These are phyloP conservation scores for Colletes collaris DNA, from an alignment of 2,888 invertebrate species.

Conservation along the genomic window DNA sequence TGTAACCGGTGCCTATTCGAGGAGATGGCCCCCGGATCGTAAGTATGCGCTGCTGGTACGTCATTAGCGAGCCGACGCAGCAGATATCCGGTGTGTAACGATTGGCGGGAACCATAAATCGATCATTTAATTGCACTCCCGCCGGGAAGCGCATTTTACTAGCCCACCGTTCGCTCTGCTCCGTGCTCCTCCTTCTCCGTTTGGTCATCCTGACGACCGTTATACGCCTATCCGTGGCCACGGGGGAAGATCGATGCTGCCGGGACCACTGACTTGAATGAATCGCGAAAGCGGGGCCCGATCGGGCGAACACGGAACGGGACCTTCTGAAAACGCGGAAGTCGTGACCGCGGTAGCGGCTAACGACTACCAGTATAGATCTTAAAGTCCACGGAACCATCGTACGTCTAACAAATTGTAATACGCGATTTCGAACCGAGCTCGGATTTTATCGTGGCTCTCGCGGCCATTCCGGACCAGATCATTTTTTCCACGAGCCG, in stretches of 20 bases:
- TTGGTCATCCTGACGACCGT: constrained; percentile 45
- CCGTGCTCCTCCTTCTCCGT: constrained; percentile 13
- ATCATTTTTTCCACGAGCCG: too few relatives aligned
- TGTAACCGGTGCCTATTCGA: constrained; percentile 25
- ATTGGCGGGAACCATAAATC: constrained; percentile 75
- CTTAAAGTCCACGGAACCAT: constrained; percentile 33
- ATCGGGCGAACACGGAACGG: constrained; percentile 40
- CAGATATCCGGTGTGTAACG: constrained; percentile 72
- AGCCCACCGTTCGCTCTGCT: constrained; percentile 35
- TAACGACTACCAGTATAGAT: constrained; percentile 45
- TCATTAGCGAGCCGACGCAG: constrained; percentile 70
- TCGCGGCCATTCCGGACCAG: too few relatives aligned
- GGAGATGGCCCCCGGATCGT: constrained; percentile 47
- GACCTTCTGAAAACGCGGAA: constrained; percentile 55
- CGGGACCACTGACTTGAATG: constrained; percentile 59
- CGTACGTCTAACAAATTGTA: constrained; percentile 40
- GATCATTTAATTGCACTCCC: constrained; percentile 76
- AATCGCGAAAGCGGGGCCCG: constrained; percentile 43
- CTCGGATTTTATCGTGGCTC: background rate
- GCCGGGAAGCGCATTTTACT: constrained; percentile 64
- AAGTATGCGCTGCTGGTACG: constrained; percentile 63
- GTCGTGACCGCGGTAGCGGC: constrained; percentile 53
- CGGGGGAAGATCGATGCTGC: constrained; percentile 59
- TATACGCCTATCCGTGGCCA: constrained; percentile 49
- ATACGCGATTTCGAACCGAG: constrained; percentile 9